These are phyloP conservation scores for Ditula angustiorana DNA, from an alignment of 2,888 invertebrate species.

Conservation along the genomic window DNA sequence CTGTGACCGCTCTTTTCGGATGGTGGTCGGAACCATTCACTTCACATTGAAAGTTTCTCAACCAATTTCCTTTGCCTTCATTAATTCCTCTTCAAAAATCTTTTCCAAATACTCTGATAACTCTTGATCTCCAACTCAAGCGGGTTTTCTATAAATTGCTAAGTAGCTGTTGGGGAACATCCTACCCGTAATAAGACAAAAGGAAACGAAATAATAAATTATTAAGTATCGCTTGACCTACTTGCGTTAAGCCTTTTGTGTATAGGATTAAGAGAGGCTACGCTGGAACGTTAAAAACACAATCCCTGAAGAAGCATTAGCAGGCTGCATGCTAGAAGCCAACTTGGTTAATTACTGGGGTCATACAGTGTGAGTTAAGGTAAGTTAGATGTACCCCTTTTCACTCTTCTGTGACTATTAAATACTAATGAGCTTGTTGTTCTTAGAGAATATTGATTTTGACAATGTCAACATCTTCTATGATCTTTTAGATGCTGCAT, in stretches of 20 bases:
- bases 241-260: constrained; percentile 30
- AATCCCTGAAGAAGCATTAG: constrained; percentile 9
- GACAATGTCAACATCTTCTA: too few relatives aligned
- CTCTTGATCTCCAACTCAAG: constrained; percentile 12
- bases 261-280: constrained; percentile 24
- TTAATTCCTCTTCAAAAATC: constrained; percentile 4
- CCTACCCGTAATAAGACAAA: constrained; percentile 28
- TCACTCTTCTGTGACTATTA: too few relatives aligned
- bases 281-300: neutral
- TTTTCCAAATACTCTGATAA: constrained; percentile 14
- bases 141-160: constrained; percentile 27
- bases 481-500: too few relatives aligned
- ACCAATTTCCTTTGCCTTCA: neutral
- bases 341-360: neutral
- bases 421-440: too few relatives aligned
- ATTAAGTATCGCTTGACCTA: constrained; percentile 36
- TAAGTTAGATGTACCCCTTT: too few relatives aligned
- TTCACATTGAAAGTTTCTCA: neutral
- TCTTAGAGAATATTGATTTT: too few relatives aligned
- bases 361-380: too few relatives aligned
- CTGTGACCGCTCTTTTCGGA: too few relatives aligned
- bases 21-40: neutral
- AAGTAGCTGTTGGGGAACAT: constrained; percentile 26
- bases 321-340: neutral
- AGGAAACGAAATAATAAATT: constrained; percentile 39